Conservation (phyloP, 1,140 invertebrate genomes). For the Laodelphax striatellus region DNA sequence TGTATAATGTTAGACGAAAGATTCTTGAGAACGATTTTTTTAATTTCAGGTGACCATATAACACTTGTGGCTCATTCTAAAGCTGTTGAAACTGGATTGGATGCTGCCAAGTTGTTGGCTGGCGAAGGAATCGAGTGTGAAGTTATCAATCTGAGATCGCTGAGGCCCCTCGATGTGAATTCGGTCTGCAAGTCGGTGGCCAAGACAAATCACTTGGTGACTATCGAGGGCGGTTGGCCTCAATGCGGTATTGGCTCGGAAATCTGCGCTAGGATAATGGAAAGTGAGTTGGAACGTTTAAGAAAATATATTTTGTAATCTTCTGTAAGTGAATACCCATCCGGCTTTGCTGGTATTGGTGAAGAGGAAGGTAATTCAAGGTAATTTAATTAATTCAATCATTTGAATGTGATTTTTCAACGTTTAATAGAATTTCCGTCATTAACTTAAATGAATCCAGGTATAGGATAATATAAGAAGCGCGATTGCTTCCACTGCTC, state of each 20-base stretch:
- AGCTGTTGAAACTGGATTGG: constrained; percentile 73
- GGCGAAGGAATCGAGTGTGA: constrained; percentile 82
- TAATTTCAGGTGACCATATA: constrained; percentile 63
- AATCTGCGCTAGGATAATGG: constrained; percentile 86
- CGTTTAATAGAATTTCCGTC: too few relatives aligned
- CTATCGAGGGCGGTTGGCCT: constrained; percentile 96
- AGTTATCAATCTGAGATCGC: constrained; percentile 91
- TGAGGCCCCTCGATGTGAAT: constrained; percentile 85
- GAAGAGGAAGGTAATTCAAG: too few relatives aligned
- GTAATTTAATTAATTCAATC: too few relatives aligned
- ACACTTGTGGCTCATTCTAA: constrained; percentile 89
- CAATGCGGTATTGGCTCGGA: constrained; percentile 90
- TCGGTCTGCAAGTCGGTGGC: constrained; percentile 80
- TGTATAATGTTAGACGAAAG: too few relatives aligned
- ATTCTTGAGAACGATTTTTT: too few relatives aligned
- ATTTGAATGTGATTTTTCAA: too few relatives aligned
- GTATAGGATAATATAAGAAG: too few relatives aligned
- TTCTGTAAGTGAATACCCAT: too few relatives aligned
- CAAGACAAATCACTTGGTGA: constrained; percentile 92
- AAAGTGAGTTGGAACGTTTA: constrained; percentile 50
- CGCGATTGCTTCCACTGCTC: too few relatives aligned
- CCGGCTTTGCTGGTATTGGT: too few relatives aligned
- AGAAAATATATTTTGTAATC: too few relatives aligned
- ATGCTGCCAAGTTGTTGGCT: constrained; percentile 81
- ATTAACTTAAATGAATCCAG: too few relatives aligned